phyloP scores from a whole-genome alignment of 2,797 vertebrate genomes.

The Buceros bicornis region DNA sequence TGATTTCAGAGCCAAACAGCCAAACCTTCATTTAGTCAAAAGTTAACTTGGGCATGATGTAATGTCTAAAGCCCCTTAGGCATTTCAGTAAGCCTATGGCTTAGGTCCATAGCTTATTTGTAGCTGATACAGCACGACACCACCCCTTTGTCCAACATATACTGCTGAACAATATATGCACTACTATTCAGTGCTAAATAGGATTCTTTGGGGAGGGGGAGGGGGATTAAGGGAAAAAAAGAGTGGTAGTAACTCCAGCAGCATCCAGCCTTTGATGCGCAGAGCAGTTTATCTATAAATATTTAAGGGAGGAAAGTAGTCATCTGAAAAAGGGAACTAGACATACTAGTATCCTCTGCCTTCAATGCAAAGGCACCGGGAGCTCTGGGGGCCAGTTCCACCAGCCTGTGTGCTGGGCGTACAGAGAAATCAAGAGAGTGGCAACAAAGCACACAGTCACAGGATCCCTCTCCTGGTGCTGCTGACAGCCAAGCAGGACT shows the following conservation, averaged over 20 bases:
- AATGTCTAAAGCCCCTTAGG: neutral
- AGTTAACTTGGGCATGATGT: neutral
- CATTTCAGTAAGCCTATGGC: neutral
- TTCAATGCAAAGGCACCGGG: neutral
- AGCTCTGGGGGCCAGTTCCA: neutral
- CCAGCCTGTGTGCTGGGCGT: accelerated
- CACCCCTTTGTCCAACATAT: neutral
- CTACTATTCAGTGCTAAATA: neutral
- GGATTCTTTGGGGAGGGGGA: neutral
- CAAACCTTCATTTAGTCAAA: neutral
- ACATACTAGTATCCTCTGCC: neutral
- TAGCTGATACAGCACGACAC: neutral
- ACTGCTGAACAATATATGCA: neutral
- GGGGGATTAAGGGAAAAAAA: neutral
- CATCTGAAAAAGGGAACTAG: neutral
- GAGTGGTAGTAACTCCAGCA: neutral
- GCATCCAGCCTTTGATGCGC: neutral
- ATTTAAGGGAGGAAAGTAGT: neutral
- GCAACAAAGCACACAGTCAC: neutral
- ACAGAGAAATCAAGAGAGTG: neutral
- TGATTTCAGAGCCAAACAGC: neutral
- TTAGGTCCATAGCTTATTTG: neutral
- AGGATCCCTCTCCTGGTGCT: neutral
- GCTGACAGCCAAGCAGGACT: neutral
- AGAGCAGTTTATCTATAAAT: neutral